phyloP scores from a whole-genome alignment of 1,140 invertebrate species.

The Diachasma alloeum region DNA sequence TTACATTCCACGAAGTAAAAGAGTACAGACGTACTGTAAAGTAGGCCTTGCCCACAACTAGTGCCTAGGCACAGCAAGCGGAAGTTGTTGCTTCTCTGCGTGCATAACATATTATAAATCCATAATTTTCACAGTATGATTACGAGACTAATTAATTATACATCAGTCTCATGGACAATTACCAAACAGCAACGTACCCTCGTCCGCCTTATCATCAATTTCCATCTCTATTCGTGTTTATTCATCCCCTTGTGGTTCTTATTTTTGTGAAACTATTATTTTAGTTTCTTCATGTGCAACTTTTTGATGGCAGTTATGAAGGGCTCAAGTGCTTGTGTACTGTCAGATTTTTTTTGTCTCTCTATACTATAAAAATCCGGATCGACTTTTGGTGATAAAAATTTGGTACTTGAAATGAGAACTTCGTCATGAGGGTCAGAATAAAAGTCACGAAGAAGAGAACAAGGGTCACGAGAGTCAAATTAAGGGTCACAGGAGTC shows the following conservation, averaged over 20 bases:
- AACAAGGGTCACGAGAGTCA: no score
- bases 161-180: not conserved
- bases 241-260: not conserved
- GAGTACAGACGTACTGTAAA: not conserved
- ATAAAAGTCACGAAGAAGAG: no score
- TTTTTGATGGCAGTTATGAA: no score
- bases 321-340: no score
- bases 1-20: conserved; percentile 32
- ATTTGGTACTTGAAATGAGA: no score
- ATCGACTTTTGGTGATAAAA: no score
- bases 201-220: not conserved
- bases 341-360: no score
- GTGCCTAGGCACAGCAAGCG: conserved; percentile 17
- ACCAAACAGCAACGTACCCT: not conserved
- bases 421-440: no score
- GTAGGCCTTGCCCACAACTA: not conserved
- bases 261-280: no score
- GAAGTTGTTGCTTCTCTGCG: conserved; percentile 18
- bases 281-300: no score
- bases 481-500: no score
- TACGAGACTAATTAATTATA: not conserved
- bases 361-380: no score
- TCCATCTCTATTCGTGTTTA: not conserved
- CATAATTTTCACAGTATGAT: not conserved
- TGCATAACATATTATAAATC: not conserved